Conservation (phyloP, 2,113 vertebrate genomes). For the Cebidichthys violaceus region DNA sequence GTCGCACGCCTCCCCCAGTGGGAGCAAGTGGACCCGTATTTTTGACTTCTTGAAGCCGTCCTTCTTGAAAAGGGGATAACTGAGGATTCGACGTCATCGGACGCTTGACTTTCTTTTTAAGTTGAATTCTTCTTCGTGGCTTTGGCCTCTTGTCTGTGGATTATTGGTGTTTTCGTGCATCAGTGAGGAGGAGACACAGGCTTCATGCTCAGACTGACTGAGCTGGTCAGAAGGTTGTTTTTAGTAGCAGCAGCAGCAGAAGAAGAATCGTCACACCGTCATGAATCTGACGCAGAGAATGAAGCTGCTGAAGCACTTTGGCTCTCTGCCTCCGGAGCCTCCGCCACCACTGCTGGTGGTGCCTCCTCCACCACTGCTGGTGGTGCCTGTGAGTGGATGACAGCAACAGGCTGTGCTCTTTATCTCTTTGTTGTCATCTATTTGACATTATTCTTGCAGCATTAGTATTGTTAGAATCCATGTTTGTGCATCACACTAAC, state of each 20-base stretch:
- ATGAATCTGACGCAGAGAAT: slow-evolving; percentile 76
- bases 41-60: slow-evolving; percentile 21
- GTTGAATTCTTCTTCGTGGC: neutral
- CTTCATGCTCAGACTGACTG: neutral
- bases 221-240: neutral
- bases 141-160: slow-evolving; percentile 4
- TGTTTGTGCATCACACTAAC: neutral
- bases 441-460: neutral
- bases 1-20: slow-evolving; percentile 42
- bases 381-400: slow-evolving; percentile 77
- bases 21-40: slow-evolving; percentile 50
- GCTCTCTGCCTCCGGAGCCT: slow-evolving; percentile 68
- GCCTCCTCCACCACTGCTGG: slow-evolving; percentile 74
- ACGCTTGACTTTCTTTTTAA: neutral
- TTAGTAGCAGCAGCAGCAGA: neutral
- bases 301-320: slow-evolving; percentile 79
- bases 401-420: neutral
- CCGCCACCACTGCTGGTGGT: slow-evolving; percentile 73
- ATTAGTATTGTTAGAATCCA: neutral
- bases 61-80: neutral
- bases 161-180: neutral
- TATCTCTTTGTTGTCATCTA: neutral
- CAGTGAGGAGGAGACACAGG: slow-evolving; percentile 3
- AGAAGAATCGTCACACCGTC: neutral
- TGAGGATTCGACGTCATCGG: neutral